Conservation (phyloP, 2,888 invertebrate species). For the Acrobasis repandana region DNA sequence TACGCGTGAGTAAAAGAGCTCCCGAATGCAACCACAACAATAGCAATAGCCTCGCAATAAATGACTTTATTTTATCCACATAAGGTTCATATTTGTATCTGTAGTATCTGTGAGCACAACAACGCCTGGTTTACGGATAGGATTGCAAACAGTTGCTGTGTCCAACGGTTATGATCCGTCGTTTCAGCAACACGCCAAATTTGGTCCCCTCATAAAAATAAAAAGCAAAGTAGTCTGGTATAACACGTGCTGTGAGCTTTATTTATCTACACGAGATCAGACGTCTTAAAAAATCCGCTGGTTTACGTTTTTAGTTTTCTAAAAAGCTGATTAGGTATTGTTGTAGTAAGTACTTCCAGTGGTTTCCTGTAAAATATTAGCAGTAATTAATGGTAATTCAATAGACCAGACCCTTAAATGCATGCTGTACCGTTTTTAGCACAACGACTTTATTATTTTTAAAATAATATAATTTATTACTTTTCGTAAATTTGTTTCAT, state of each 20-base stretch:
- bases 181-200: slow-evolving; percentile 76
- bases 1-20: slow-evolving; percentile 57
- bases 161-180: slow-evolving; percentile 76
- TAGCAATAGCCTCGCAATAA: slow-evolving; percentile 37
- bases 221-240: slow-evolving; percentile 63
- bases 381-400: no score
- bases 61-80: slow-evolving; percentile 39
- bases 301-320: neutral
- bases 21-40: slow-evolving; percentile 56
- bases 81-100: slow-evolving; percentile 47
- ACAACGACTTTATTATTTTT: no score
- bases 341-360: no score
- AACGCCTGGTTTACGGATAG: slow-evolving; percentile 62
- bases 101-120: slow-evolving; percentile 50
- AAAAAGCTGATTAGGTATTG: no score
- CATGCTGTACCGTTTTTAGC: no score
- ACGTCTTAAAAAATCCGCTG: slow-evolving; percentile 28
- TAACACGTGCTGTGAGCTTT: slow-evolving; percentile 61
- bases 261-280: slow-evolving; percentile 48
- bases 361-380: no score
- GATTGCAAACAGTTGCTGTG: slow-evolving; percentile 74
- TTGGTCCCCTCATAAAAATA: slow-evolving; percentile 75
- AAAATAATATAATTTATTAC: no score
- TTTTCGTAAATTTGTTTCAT: no score
- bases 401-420: no score